Evolutionary conservation across 2,113 vertebrate genomes (phyloP), one percentile per base, ranked within the genome.

Genomic region (Zeus faber): DNA sequence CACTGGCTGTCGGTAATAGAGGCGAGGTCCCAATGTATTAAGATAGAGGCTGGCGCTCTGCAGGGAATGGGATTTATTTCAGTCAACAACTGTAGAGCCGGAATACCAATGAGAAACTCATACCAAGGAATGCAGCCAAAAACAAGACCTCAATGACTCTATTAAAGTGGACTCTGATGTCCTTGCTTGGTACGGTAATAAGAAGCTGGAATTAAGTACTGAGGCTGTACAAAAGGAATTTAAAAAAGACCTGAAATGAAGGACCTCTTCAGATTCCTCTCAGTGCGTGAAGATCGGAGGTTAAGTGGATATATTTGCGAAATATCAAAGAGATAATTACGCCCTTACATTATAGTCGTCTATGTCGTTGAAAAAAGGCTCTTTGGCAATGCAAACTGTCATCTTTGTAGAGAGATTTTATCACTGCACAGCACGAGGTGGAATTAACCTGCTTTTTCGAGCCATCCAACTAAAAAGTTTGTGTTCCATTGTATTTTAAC

Each of bases 21-120:
- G 53, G 39, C 33, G 48, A 61, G 59, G 22, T 31, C 43, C 37
- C 21, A 25, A n/a, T 63, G 27, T 31, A 48, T 7, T n/a, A 49
- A 61, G 58, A 49, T 23, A 29, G 18, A 53, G 29, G 41, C 24
- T 44, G 31, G 2, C 51, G 51, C 26, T 47, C 44, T 33, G 23
- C 16, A 46, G 37, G 22, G 39, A 58, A 57, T 23, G 43, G 48
- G 33, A 59, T 60, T 61, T 33, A 63, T 31, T 52, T 63, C 40
- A 53, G 52, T 27, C 25, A 50, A 54, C 43, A 54, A 26, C 6
- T 63, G 16, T 16, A n/a, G 14, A 40, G 53, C 50, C 51, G 52
- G 74, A 82, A 80, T 65, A 70, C 41, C 49, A 58, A 82, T 76
- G 59, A 77, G 70, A 54, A 35, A 62, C 60, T 62, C 26, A 66